Base-by-base conservation (phyloP, 2,888 invertebrate species). In the Ennomos quercinarius region DNA sequence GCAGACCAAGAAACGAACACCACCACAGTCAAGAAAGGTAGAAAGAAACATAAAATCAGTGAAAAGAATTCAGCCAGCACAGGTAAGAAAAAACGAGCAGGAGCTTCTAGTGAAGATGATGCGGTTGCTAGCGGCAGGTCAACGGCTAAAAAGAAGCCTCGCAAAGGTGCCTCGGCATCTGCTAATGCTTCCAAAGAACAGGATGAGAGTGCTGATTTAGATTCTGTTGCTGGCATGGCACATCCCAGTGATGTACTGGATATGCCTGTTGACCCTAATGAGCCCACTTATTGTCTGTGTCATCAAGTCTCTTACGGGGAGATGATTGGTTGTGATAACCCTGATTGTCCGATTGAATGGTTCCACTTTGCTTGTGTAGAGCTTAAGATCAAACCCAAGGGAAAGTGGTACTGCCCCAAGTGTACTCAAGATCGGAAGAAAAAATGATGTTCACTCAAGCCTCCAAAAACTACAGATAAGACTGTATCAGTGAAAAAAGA, bases 211-310 rank as follows among this genome's bases (percentile, higher is more conserved):
- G 89, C 83, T 8, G 91, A 91, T 64, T 81, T 95, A 67, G 94
- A 94, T 66, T 87, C 91, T 4, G 89, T 88, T 1, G 89, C 84
- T 40, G 93, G 94, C 49, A 94, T 94, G 80, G 94, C 97, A 1
- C 97, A 97, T 89, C 97, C 98, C 0, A 97, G 98, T 67, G 99
- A 97, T 81, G 97, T 97, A 10, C 89, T 97, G 39, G 97, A 97
- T 71, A 97, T 97, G 97, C 97, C 97, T 0, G 97, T 97, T 0
- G 97, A 99, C 93, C 99, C 99, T 0, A 99, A 99, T 81, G 99
- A 99, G 83, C 99, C 99, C 0, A 99, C 99, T 0, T 99, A 99
- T 84, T 99, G 99, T 84, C 93, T 99, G 40, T 99, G 99, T 80
- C 98, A 99, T 87, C 99, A 99, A 94, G 97, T 97, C 49, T 98